Conservation (phyloP, 2,113 vertebrate genomes). For the Falcunculus frontatus region DNA sequence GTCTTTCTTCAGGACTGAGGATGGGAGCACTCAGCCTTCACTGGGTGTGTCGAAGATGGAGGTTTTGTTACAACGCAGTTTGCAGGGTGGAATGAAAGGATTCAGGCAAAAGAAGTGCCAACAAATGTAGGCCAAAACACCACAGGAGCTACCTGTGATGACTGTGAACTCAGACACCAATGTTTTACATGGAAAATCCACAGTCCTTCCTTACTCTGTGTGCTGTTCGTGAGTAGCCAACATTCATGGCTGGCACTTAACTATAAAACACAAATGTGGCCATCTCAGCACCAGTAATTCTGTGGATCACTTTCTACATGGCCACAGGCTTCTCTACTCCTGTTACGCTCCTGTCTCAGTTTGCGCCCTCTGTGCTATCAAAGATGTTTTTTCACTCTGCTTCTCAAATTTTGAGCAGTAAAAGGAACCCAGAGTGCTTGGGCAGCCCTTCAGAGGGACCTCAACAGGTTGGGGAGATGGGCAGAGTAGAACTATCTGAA, state of each 20-base stretch:
- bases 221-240: background rate
- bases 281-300: background rate
- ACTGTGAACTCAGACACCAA: background rate
- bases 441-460: background rate
- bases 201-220: background rate
- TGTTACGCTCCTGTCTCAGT: background rate
- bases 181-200: background rate
- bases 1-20: background rate
- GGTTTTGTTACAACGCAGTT: background rate
- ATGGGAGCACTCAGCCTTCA: background rate
- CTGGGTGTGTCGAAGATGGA: accelerated
- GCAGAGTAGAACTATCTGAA: background rate
- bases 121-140: background rate
- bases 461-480: background rate
- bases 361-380: background rate
- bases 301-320: background rate
- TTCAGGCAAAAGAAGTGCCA: background rate
- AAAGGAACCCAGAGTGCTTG: background rate
- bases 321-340: background rate
- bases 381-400: background rate
- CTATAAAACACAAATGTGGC: background rate
- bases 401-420: background rate
- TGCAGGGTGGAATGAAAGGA: background rate
- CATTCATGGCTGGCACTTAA: background rate
- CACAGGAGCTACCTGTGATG: background rate